Evolutionary conservation across 2,113 vertebrate species (phyloP), one percentile per base, ranked within the genome.

Genomic region (Eulemur rufifrons): DNA sequence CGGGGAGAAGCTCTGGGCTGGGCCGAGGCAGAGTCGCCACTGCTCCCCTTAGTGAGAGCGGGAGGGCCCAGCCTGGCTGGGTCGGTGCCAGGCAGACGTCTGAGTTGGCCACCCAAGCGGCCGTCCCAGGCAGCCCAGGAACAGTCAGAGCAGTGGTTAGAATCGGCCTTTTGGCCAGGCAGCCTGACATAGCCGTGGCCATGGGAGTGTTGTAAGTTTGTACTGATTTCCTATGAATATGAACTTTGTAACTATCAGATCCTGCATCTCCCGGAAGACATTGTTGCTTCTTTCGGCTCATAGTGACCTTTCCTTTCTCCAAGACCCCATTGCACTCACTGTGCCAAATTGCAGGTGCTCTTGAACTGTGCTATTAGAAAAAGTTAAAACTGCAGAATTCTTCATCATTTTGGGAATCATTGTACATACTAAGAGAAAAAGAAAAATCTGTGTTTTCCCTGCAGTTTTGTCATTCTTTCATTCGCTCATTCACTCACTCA

Each of bases 21-120:
- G 52, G 9, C 59, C 5, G 52, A 89, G 80, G 80, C 93, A 25
- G 66, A 91, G 90, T 74, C n/a, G n/a, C 97, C 97, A 96, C 94
- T 84, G 85, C 81, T 64, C 12, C 0, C 3, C 54, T 64, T n/a
- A 23, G 95, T 34, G 1, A 32, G 27, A 52, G 76, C 6, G 17
- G 32, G 71, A 82, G 84, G 14, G 4, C 34, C 20, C n/a, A 89
- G 89, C 45, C 66, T 27, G 6, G 21, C 86, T 93, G 96, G 86
- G 61, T 34, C 78, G 4, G 39, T 8, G 80, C 97, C 87, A 68
- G 52, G 27, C 50, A 12, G 52, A 12, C 52, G 1, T 42, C 86
- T 37, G 73, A 37, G 32, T 2, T 42, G 64, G 32, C n/a, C 1
- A 14, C n/a, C 21, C 3, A 5, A 2, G 0, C 9, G n/a, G 34